Conservation (phyloP, 2,113 vertebrate genomes). For the Craseonycteris thonglongyai region DNA sequence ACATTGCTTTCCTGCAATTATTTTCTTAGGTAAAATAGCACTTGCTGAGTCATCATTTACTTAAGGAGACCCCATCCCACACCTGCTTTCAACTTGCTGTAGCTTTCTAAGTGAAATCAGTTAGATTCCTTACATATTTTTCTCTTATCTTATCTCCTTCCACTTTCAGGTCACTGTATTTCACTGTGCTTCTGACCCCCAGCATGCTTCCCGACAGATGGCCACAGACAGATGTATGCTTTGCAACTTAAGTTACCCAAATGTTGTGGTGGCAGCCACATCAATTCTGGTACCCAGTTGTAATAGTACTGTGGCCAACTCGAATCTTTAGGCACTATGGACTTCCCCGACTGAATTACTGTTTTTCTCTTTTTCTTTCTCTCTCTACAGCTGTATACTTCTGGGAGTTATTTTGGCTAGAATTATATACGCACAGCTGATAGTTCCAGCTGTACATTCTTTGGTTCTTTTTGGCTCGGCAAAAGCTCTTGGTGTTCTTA, state of each 20-base stretch:
- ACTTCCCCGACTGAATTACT: constrained; percentile 60
- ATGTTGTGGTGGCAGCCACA: neutral
- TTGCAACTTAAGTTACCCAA: constrained; percentile 43
- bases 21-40: constrained; percentile 40
- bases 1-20: constrained; percentile 48
- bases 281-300: neutral
- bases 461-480: constrained; percentile 59
- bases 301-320: neutral
- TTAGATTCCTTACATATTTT: constrained; percentile 3
- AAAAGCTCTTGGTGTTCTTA: constrained; percentile 71
- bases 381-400: constrained; percentile 46
- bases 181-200: neutral
- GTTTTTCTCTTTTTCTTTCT: constrained; percentile 61
- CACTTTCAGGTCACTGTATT: constrained; percentile 9
- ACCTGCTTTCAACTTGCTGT: constrained; percentile 21
- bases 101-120: constrained; percentile 6
- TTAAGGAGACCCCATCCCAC: neutral
- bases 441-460: constrained; percentile 64
- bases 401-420: constrained; percentile 62
- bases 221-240: constrained; percentile 34
- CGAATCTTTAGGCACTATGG: neutral
- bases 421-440: constrained; percentile 52
- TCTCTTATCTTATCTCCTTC: constrained; percentile 20
- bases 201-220: constrained; percentile 17
- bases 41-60: constrained; percentile 35